A percentile compares a stretch with the other conserved stretches of the same genome.
These are phyloP conservation scores for Hypsopygia costalis DNA, from an alignment of 2,888 invertebrate genomes.

Conservation along the genomic window DNA sequence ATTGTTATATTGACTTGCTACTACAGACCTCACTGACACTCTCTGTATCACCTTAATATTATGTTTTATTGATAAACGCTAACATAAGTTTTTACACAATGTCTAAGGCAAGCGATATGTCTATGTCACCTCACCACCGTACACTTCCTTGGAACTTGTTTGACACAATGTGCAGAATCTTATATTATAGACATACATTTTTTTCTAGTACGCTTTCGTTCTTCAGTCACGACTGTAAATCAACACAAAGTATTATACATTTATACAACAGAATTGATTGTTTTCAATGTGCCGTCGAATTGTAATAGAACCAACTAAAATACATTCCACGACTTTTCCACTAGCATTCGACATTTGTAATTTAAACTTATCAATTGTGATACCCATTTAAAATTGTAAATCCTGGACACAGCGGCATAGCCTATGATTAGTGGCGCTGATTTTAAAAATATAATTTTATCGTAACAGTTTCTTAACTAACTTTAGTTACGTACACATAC, in stretches of 20 bases:
- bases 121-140: neutral
- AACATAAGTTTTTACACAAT: neutral
- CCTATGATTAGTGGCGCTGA: conserved; percentile 14
- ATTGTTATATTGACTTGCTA: too few relatives aligned
- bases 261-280: conserved; percentile 43
- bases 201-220: conserved; percentile 4
- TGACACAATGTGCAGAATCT: conserved; percentile 3
- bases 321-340: conserved; percentile 46
- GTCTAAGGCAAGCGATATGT: neutral
- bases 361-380: conserved; percentile 51
- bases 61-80: neutral
- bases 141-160: conserved; percentile 1
- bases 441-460: neutral
- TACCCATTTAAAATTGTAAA: conserved; percentile 59
- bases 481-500: neutral
- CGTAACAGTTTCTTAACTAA: neutral
- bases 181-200: conserved; percentile 1
- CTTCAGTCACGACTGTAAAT: conserved; percentile 27
- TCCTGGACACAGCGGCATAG: conserved; percentile 40
- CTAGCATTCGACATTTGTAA: conserved; percentile 42
- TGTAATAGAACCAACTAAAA: conserved; percentile 29
- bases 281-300: conserved; percentile 34
- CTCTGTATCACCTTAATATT: neutral
- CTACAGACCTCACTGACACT: neutral
- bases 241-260: conserved; percentile 44